Percentiles rank a stretch among this genome's conserved stretches.
These are phyloP conservation scores for Australoheros facetus DNA, from an alignment of 2,797 vertebrate species.

Conservation along the genomic window DNA sequence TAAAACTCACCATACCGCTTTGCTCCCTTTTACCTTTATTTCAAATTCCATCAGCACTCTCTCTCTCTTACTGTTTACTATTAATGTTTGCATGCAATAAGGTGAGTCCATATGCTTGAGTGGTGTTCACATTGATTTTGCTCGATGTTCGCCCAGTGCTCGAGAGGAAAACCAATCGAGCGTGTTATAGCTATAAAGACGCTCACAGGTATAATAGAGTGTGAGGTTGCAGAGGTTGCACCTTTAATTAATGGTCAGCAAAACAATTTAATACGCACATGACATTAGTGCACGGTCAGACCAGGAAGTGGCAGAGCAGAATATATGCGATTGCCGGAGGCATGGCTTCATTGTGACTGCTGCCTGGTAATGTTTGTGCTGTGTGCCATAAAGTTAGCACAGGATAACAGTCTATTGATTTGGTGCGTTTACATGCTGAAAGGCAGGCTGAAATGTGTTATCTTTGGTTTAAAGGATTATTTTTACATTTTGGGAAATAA, in stretches of 20 bases:
- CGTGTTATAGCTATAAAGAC: constrained; percentile 4
- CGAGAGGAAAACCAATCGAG: constrained; percentile 22
- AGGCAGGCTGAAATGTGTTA: not conserved
- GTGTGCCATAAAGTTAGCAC: not conserved
- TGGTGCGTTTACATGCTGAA: not conserved
- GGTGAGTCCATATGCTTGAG: constrained; percentile 12
- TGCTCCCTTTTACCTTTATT: not conserved
- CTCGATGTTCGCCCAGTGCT: constrained; percentile 8
- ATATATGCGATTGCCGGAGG: not conserved
- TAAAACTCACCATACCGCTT: not conserved
- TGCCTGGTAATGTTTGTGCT: not conserved
- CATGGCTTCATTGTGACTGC: too few species aligned
- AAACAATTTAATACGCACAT: constrained; percentile 1
- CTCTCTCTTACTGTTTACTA: not conserved
- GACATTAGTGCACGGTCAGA: not conserved
- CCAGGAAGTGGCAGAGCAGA: not conserved
- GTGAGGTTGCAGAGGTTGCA: not conserved
- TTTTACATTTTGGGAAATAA: constrained; percentile 1
- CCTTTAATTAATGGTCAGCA: constrained; percentile 8
- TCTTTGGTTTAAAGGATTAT: not conserved
- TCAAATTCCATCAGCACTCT: not conserved
- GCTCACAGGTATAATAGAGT: not conserved
- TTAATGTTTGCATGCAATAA: not conserved
- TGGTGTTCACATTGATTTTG: constrained; percentile 14
- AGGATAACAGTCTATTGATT: not conserved